Evolutionary conservation across 2,797 vertebrate species (phyloP).

Genomic region (Oophaga sylvatica): DNA sequence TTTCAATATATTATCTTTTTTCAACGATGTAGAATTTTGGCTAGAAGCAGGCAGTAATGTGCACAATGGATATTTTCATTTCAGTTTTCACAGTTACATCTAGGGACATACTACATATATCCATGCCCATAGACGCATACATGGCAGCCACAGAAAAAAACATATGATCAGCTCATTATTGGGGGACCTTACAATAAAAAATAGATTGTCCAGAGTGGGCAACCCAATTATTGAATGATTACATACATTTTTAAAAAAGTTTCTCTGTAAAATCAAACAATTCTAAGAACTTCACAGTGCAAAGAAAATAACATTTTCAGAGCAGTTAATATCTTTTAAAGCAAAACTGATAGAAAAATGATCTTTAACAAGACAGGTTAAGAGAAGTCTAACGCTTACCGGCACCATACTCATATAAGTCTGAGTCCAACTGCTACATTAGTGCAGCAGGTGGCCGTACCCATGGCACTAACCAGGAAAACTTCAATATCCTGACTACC

Average conservation of each 20-base stretch:
- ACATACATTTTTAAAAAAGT: background rate
- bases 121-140: no score
- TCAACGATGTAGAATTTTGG: no score
- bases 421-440: slow-evolving; percentile 28
- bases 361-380: slow-evolving; percentile 35
- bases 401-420: slow-evolving; percentile 6
- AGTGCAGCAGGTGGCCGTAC: slow-evolving; percentile 42
- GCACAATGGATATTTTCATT: no score
- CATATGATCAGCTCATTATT: background rate
- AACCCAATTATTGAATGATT: background rate
- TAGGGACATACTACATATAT: no score
- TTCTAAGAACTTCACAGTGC: background rate
- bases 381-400: slow-evolving; percentile 28
- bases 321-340: background rate
- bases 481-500: slow-evolving; percentile 54
- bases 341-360: slow-evolving; percentile 14
- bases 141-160: no score
- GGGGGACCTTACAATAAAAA: no score
- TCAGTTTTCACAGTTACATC: no score
- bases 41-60: no score
- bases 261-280: background rate
- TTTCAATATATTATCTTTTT: no score
- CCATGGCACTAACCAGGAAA: slow-evolving; percentile 42
- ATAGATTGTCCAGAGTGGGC: background rate
- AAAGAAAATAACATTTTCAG: background rate